Evolutionary conservation across 2,113 vertebrate species (phyloP).

Genomic region (Pycnonotus jocosus): DNA sequence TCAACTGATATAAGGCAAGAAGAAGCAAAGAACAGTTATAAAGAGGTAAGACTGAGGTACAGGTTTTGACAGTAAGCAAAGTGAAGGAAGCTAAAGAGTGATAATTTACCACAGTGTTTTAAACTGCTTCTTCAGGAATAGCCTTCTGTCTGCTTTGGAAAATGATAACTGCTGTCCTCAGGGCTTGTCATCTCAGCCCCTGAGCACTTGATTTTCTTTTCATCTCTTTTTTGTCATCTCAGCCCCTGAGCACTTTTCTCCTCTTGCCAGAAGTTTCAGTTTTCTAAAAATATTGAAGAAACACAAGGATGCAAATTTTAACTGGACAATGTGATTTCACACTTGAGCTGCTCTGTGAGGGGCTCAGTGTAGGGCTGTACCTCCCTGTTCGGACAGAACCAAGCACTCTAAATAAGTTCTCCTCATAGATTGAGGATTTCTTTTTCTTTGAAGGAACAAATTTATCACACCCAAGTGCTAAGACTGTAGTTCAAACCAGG

Average conservation of each 20-base stretch:
- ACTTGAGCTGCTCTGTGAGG: background rate
- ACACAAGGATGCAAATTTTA: background rate
- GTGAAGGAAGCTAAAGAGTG: background rate
- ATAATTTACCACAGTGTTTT: background rate
- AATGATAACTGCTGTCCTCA: background rate
- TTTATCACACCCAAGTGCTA: background rate
- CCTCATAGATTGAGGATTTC: background rate
- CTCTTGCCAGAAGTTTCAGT: background rate
- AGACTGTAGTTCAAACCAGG: slow-evolving; percentile 24
- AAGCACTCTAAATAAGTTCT: background rate
- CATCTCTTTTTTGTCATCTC: background rate
- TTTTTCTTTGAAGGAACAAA: background rate
- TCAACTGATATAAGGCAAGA: slow-evolving; percentile 72
- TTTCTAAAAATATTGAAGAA: background rate
- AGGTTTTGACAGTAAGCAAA: background rate
- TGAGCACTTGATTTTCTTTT: background rate
- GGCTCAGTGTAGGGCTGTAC: background rate
- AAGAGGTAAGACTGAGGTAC: slow-evolving; percentile 79
- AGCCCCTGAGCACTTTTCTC: background rate
- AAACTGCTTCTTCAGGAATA: background rate
- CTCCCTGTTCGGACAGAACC: background rate
- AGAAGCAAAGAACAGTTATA: slow-evolving; percentile 70
- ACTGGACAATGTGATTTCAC: background rate
- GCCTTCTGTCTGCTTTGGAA: background rate
- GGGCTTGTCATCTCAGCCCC: background rate